Base-by-base conservation (phyloP, 2,113 vertebrate species). In the Atherinomorus stipes region DNA sequence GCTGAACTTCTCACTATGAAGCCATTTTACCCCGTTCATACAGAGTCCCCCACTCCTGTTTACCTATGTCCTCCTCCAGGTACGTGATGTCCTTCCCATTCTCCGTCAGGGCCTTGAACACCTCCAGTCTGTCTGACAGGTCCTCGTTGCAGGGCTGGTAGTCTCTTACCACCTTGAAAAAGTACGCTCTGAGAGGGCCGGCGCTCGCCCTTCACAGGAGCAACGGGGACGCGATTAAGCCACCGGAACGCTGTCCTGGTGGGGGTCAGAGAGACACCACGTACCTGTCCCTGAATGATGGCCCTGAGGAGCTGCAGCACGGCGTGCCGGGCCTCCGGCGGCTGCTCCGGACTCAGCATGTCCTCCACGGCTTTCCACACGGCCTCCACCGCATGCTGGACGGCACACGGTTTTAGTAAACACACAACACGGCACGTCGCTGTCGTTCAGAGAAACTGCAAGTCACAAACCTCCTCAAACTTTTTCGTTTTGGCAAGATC, bases 101-200 rank as follows among this genome's bases (percentile, higher is more conserved):
- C 85, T 99, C 98, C 0, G 98, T 99, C 25, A 99, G 95, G 23
- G 97, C 97, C 85, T 98, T 99, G 90, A 99, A 99, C 37, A 99
- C 97, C 34, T 98, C 98, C 2, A 99, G 93, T 40, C 98, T 91
- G 58, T 98, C 96, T 0, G 95, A 92, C 18, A 99, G 88, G 76
- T 99, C 97, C 74, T 98, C 96, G 0, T 95, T 96, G 69, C 90
- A 93, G 0, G 97, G 97, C 25, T 94, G 92, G 51, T 99, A 99
- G 72, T 99, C 96, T 92, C 95, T 95, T 80, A 99, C 95, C 38
- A 96, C 94, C 62, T 92, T 96, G 77, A 99, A 99, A 80, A 99
- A 97, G 74, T 96, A 96, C 1, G 97, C 97, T 78, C 98, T 93
- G 34, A 99, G 94, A 23, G 96, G 93, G 1, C 98, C 98, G 0